Conservation (phyloP, 2,113 vertebrate genomes). For the Prietella phreatophila region DNA sequence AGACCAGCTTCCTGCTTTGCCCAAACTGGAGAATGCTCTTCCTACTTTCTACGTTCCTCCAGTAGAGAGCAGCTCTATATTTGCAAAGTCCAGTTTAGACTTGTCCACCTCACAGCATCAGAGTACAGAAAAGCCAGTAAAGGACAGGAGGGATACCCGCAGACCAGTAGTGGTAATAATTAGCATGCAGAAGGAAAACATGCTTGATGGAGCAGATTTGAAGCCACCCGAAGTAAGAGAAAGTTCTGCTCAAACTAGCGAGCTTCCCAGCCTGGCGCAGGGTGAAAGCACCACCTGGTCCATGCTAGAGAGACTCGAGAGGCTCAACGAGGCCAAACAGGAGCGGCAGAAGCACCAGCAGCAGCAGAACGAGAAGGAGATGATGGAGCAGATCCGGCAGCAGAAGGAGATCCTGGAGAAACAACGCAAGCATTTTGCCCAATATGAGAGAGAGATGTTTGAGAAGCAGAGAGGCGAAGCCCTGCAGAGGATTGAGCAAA, state of each 20-base stretch:
- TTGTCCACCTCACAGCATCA: neutral
- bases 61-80: conserved; percentile 59
- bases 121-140: conserved; percentile 47
- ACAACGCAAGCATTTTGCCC: conserved; percentile 79
- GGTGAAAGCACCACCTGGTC: conserved; percentile 51
- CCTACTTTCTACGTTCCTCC: conserved; percentile 88
- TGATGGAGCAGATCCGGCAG: conserved; percentile 95
- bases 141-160: conserved; percentile 59
- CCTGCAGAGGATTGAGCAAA: conserved; percentile 75
- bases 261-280: conserved; percentile 33
- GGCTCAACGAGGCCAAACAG: conserved; percentile 85
- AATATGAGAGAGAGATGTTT: conserved; percentile 70
- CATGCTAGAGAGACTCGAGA: conserved; percentile 83
- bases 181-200: conserved; percentile 74
- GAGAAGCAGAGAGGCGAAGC: conserved; percentile 77
- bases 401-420: conserved; percentile 87
- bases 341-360: conserved; percentile 84
- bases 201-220: conserved; percentile 29
- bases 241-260: conserved; percentile 56
- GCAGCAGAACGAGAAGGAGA: conserved; percentile 87
- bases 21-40: conserved; percentile 74
- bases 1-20: conserved; percentile 44
- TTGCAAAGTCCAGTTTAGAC: conserved; percentile 1
- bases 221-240: conserved; percentile 53
- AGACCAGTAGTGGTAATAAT: conserved; percentile 75